Conservation (phyloP, 2,888 invertebrate species). For the Dendrolimus pini region DNA sequence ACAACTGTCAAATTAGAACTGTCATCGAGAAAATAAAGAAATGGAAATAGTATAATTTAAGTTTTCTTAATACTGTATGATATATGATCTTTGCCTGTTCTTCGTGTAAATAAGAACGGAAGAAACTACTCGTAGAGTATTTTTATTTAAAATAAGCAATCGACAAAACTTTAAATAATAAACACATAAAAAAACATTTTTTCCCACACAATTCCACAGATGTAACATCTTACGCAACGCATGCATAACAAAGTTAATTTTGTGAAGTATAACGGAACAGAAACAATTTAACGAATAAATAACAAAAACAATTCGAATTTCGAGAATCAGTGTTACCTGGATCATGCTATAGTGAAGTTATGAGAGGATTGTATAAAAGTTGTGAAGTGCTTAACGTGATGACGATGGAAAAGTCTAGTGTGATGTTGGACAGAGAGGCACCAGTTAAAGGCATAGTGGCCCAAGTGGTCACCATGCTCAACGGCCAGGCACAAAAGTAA, state of each 20-base stretch:
- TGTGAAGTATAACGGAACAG: background rate
- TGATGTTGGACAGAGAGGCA: slow-evolving; percentile 60
- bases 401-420: slow-evolving; percentile 58
- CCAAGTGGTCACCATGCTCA: slow-evolving; percentile 72
- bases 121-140: too few relatives aligned
- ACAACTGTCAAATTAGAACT: too few relatives aligned
- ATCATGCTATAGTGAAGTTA: background rate
- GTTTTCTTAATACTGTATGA: too few relatives aligned
- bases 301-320: background rate
- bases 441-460: slow-evolving; percentile 70
- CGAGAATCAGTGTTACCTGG: background rate
- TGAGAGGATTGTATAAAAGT: slow-evolving; percentile 8
- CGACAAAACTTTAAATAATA: too few relatives aligned
- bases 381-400: slow-evolving; percentile 29
- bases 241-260: background rate
- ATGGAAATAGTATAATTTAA: too few relatives aligned
- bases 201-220: too few relatives aligned
- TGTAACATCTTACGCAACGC: too few relatives aligned
- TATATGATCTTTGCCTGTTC: too few relatives aligned
- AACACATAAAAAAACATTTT: too few relatives aligned
- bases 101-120: too few relatives aligned
- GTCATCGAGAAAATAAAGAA: too few relatives aligned
- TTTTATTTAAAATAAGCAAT: too few relatives aligned
- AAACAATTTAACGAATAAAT: background rate
- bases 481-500: slow-evolving; percentile 69